These are phyloP conservation scores for Poecilia wingei DNA, from an alignment of 2,797 vertebrate genomes.

Conservation along the genomic window DNA sequence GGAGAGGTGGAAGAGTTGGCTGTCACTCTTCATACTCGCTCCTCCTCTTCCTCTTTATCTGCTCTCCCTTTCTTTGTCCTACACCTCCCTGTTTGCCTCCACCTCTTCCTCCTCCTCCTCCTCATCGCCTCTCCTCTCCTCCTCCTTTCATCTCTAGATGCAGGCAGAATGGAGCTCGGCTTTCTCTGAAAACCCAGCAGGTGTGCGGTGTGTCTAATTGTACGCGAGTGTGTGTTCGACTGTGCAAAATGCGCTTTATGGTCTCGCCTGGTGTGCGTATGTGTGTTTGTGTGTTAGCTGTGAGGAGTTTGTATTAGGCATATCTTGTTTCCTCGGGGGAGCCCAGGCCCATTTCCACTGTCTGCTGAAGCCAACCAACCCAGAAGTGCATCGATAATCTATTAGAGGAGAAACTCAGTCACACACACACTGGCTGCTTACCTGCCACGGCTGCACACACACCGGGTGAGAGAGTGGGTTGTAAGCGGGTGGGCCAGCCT, in stretches of 20 bases:
- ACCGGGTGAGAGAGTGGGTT: slow-evolving; percentile 31
- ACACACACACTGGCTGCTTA: slow-evolving; percentile 41
- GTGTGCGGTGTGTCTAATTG: slow-evolving; percentile 71
- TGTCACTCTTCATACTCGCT: slow-evolving; percentile 51
- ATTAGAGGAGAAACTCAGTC: slow-evolving; percentile 60
- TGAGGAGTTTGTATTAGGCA: slow-evolving; percentile 43
- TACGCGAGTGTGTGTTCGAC: slow-evolving; percentile 53
- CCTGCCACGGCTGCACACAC: slow-evolving; percentile 48
- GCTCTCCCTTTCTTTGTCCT: slow-evolving; percentile 58
- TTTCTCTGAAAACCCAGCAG: slow-evolving; percentile 71
- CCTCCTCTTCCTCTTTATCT: slow-evolving; percentile 61
- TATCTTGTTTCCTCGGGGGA: slow-evolving; percentile 75
- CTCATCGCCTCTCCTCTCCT: slow-evolving; percentile 34
- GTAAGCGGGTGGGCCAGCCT: slow-evolving; percentile 33
- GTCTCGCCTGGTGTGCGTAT: slow-evolving; percentile 37
- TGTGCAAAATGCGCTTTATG: slow-evolving; percentile 61
- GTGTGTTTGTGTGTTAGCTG: slow-evolving; percentile 40
- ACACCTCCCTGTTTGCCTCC: slow-evolving; percentile 35
- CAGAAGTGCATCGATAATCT: slow-evolving; percentile 78
- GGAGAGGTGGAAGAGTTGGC: slow-evolving; percentile 60
- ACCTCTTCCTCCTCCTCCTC: slow-evolving; percentile 38
- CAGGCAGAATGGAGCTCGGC: slow-evolving; percentile 49
- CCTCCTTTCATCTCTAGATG: slow-evolving; percentile 65
- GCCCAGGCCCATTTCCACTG: slow-evolving; percentile 74
- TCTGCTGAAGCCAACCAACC: slow-evolving; percentile 69